Percentiles rank a stretch among this genome's conserved stretches.
Evolutionary conservation across 2,113 vertebrate species (phyloP).

Genomic region (Syrmaticus mikado): DNA sequence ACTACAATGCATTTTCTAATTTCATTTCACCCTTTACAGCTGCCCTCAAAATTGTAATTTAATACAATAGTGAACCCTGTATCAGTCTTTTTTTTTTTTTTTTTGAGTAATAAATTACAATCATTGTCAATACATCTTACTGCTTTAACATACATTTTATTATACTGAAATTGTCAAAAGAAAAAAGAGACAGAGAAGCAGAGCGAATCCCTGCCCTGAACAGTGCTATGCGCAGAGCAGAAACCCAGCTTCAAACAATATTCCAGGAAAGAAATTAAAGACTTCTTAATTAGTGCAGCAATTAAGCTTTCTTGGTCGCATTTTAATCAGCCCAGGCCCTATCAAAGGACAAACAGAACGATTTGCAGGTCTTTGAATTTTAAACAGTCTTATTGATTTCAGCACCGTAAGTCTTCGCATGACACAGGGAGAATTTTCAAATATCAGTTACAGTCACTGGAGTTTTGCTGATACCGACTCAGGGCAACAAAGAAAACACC

Average conservation of each 20-base stretch:
- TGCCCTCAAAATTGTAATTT: slow-evolving; percentile 69
- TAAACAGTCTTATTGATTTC: slow-evolving; percentile 88
- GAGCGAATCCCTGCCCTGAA: slow-evolving; percentile 75
- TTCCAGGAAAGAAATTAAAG: slow-evolving; percentile 87
- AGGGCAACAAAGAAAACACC: slow-evolving; percentile 25
- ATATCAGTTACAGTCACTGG: slow-evolving; percentile 81
- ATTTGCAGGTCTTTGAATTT: slow-evolving; percentile 90
- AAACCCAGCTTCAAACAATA: slow-evolving; percentile 84
- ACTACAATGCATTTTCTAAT: slow-evolving; percentile 72
- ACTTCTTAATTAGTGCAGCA: slow-evolving; percentile 89
- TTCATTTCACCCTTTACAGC: slow-evolving; percentile 67
- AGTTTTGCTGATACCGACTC: slow-evolving; percentile 77
- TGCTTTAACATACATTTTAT: slow-evolving; percentile 55
- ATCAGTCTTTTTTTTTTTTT: slow-evolving; percentile 47
- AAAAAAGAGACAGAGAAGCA: slow-evolving; percentile 49
- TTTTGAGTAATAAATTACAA: slow-evolving; percentile 71
- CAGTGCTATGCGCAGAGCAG: slow-evolving; percentile 65
- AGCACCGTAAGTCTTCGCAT: slow-evolving; percentile 81
- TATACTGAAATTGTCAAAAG: slow-evolving; percentile 25
- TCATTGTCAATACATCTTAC: slow-evolving; percentile 58
- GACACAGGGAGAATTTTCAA: slow-evolving; percentile 81
- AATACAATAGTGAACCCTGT: slow-evolving; percentile 58
- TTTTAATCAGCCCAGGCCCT: slow-evolving; percentile 88
- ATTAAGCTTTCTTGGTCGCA: slow-evolving; percentile 89
- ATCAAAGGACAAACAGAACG: slow-evolving; percentile 90